Evolutionary conservation across 1,140 invertebrate genomes (phyloP), one percentile per base, ranked within the genome.

Genomic region (Zelostemma sp.): DNA sequence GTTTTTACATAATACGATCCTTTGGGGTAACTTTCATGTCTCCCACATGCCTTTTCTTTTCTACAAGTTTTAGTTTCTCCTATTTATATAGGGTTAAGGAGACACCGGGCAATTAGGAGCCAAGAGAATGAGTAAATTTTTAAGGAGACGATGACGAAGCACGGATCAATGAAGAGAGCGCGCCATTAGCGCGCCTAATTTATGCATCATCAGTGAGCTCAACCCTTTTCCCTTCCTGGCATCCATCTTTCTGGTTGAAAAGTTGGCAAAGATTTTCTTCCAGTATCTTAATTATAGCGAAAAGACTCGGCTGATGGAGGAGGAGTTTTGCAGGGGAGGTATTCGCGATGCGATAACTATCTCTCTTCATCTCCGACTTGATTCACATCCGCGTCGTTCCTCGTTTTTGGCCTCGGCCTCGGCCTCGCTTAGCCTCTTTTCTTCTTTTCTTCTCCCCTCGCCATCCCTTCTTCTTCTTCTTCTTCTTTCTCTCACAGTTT

Each of bases 181-280:
- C 68, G 74, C 78, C 78, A 81, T 81, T 80, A 81, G 78, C 73
- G 66, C 58, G 74, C 66, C 75, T 80, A 80, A 81, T 80, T 81
- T 80, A 81, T 81, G 80, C 80, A 81, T 77, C 73, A 75, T 81
- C 78, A 78, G 72, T 25, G 31, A 35, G 68, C 47, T 46, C 66
- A 77, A 78, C 77, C 74, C 78, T 77, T 78, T 80, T 72, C 65
- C 65, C 70, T 79, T 81, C 80, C 80, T 80, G n/a, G 75, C 76
- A 81, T 81, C 76, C 80, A 81, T 81, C 80, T 80, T 77, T 74
- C 68, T 62, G 68, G 50, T 67, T 77, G 77, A 80, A 80, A 81
- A 81, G 69, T 79, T 80, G 75, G 68, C 73, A 74, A 77, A 28
- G 33, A 80, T 79, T 80, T 74, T 69, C 67, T 58, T 38, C 6